A percentile compares a stretch with the other conserved stretches of the same genome.
phyloP scores from a whole-genome alignment of 2,113 vertebrate genomes.

The Vidua macroura region DNA sequence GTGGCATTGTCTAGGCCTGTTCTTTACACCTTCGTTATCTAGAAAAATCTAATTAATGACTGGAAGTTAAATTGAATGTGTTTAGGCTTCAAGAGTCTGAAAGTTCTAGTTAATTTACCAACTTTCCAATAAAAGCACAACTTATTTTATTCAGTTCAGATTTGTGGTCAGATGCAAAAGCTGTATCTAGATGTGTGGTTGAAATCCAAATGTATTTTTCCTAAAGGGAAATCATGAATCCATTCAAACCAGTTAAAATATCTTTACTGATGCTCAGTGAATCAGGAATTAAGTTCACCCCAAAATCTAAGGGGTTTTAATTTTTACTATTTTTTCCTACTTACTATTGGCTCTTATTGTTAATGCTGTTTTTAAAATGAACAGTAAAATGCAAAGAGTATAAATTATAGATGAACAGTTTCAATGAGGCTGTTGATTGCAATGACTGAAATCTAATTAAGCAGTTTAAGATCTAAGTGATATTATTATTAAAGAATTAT shows the following conservation, averaged over 20 bases:
- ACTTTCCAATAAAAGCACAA: neutral
- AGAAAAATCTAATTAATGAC: neutral
- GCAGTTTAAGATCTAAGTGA: constrained; percentile 65
- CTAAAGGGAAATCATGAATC: neutral
- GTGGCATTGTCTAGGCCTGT: neutral
- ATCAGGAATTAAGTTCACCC: neutral
- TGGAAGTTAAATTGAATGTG: neutral
- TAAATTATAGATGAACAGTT: constrained; percentile 67
- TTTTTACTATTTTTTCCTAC: neutral
- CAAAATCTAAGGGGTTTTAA: neutral
- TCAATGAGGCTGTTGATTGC: constrained; percentile 70
- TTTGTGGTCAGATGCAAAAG: neutral
- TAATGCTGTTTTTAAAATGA: constrained; percentile 44
- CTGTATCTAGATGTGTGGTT: neutral
- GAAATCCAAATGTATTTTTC: neutral
- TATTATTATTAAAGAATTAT: constrained; percentile 64
- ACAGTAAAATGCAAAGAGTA: constrained; percentile 41
- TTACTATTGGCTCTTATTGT: neutral
- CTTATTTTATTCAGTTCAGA: neutral
- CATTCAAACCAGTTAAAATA: neutral
- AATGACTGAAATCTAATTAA: constrained; percentile 73
- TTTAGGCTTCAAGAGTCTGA: neutral
- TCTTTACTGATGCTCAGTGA: neutral
- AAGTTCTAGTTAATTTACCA: neutral
- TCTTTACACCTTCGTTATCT: neutral